A percentile compares a stretch with the other conserved stretches of the same genome.
These are phyloP conservation scores for Tyto alba DNA, from an alignment of 2,113 vertebrate genomes.

Conservation along the genomic window DNA sequence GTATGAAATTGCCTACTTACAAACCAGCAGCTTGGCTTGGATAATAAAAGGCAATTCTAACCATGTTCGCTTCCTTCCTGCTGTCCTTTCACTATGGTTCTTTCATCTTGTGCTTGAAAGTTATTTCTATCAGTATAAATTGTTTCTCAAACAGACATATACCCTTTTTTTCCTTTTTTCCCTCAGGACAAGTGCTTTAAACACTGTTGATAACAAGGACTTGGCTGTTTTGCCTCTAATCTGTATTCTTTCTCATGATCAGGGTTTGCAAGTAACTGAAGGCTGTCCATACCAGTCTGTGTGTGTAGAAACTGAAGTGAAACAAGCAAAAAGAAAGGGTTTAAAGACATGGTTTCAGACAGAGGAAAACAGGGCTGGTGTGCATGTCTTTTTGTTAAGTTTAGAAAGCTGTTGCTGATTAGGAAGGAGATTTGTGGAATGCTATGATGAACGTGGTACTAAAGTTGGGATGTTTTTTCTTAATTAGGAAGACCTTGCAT, in stretches of 20 bases:
- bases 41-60: neutral
- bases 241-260: neutral
- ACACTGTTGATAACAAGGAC: neutral
- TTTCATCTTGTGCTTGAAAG: neutral
- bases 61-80: neutral
- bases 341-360: neutral
- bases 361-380: neutral
- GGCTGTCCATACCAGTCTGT: neutral
- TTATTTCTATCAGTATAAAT: neutral
- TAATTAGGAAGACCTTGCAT: neutral
- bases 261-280: neutral
- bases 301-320: neutral
- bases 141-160: neutral
- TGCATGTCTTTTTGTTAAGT: neutral
- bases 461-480: neutral
- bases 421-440: neutral
- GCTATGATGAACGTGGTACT: neutral
- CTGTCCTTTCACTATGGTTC: neutral
- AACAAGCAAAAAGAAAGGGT: neutral
- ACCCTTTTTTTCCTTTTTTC: rapidly evolving
- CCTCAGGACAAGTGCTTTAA: neutral
- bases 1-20: neutral
- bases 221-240: neutral
- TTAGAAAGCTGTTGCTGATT: neutral
- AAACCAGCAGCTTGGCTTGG: neutral